Evolutionary conservation across 1,140 invertebrate species (phyloP).

Genomic region (Lasioglossum baleicum): DNA sequence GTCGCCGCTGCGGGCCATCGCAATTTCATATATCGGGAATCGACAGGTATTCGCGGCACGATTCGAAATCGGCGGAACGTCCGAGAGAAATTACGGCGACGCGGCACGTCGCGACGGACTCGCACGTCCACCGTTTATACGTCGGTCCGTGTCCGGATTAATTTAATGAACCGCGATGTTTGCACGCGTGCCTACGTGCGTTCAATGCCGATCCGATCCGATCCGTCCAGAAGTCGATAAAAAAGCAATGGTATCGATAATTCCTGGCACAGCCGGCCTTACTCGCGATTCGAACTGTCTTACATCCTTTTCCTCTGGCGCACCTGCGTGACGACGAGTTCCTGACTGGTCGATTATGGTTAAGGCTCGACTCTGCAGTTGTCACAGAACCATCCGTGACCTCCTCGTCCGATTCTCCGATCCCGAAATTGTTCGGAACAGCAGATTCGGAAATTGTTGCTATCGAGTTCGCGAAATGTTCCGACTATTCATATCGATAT

Average conservation of each 20-base stretch:
- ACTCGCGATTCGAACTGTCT: neutral
- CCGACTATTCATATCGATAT: too few species aligned
- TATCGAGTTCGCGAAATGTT: neutral
- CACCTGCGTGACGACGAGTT: slow-evolving; percentile 12
- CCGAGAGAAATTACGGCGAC: slow-evolving; percentile 61
- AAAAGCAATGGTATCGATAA: slow-evolving; percentile 23
- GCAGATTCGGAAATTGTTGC: neutral
- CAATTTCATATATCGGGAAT: slow-evolving; percentile 55
- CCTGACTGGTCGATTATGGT: too few species aligned
- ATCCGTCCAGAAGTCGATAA: slow-evolving; percentile 18
- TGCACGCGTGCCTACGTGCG: slow-evolving; percentile 63
- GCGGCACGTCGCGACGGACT: slow-evolving; percentile 59
- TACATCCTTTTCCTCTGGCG: neutral
- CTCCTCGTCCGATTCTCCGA: too few species aligned
- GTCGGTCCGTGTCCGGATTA: slow-evolving; percentile 64
- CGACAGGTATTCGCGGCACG: slow-evolving; percentile 52
- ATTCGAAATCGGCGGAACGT: slow-evolving; percentile 55
- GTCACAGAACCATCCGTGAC: too few species aligned
- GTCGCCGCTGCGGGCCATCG: neutral
- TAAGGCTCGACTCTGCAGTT: too few species aligned
- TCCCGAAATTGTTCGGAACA: too few species aligned
- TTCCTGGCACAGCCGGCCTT: neutral
- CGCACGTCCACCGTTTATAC: slow-evolving; percentile 59
- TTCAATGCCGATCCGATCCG: slow-evolving; percentile 50
- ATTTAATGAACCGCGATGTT: slow-evolving; percentile 73